Percentiles rank a stretch among this genome's conserved stretches.
Evolutionary conservation across 2,888 invertebrate genomes (phyloP).

Genomic region (Catocala fraxini): DNA sequence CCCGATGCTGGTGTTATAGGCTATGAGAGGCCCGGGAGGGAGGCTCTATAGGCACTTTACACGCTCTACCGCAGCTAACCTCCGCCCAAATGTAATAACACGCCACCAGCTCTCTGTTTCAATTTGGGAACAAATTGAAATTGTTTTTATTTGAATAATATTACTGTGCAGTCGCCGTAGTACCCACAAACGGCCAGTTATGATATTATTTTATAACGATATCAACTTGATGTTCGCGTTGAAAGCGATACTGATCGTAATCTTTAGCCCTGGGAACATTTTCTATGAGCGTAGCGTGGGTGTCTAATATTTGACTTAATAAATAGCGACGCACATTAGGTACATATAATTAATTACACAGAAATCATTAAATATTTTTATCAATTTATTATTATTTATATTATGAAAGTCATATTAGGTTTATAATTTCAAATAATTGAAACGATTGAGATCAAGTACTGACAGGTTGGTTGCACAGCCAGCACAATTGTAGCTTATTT

Average conservation of each 20-base stretch:
- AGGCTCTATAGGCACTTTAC: constrained; percentile 85
- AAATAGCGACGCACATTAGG: too few relatives aligned
- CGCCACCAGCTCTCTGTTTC: constrained; percentile 86
- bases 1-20: constrained; percentile 83
- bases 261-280: constrained; percentile 21
- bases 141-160: constrained; percentile 88
- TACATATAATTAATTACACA: background rate
- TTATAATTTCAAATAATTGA: background rate
- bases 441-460: constrained; percentile 8
- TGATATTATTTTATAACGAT: constrained; percentile 54
- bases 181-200: constrained; percentile 61
- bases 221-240: constrained; percentile 36
- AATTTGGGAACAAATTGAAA: constrained; percentile 88
- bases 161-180: constrained; percentile 64
- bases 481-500: constrained; percentile 26
- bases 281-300: constrained; percentile 2
- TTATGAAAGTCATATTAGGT: too few relatives aligned
- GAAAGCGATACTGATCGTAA: constrained; percentile 38
- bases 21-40: constrained; percentile 84
- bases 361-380: too few relatives aligned
- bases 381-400: background rate
- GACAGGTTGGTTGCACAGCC: constrained; percentile 4
- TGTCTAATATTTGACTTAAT: background rate
- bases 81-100: constrained; percentile 86
- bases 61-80: constrained; percentile 85